Evolutionary conservation across 2,888 invertebrate genomes (phyloP), one percentile per base, ranked within the genome.

Genomic region (Agonopterix alstromeriana): DNA sequence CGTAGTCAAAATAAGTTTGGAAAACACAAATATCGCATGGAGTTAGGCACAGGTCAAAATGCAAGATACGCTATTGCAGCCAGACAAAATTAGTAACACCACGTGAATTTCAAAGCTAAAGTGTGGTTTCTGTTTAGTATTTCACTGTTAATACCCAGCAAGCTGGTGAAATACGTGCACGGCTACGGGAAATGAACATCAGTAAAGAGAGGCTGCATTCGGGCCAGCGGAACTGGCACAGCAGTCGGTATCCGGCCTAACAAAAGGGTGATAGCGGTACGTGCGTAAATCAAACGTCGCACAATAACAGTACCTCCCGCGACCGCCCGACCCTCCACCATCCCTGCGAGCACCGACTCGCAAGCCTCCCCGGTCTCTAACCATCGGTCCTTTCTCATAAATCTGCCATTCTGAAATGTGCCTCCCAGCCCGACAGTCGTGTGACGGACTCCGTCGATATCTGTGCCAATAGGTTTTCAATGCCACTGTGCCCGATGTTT

Each of bases 281-380:
- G 82, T 86, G 83, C 85, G 86, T 87, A 87, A 87, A 87, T 87
- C 87, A 87, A 86, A 84, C 82, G 83, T 82, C 82, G 82, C 73
- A 87, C 85, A 87, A 87, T 87, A 86, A 84, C 85, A 82, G 77
- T 67, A 66, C 78, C 84, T 72, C 79, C 82, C 80, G 73, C 71
- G 63, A 61, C 61, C 69, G 73, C 61, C 66, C 62, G 71, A 70
- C 71, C 69, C 66, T 67, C 68, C 71, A 70, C 69, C 67, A 67
- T 67, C 71, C 74, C 65, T 63, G 67, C 64, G 61, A 67, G 68
- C 73, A 64, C 69, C 73, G 70, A 65, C 68, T 70, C 67, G 70
- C 70, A 66, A 65, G 65, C 74, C 74, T 70, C 76, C 75, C 77
- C 67, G 61, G 65, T 66, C 68, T 72, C 72, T 72, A 76, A 77